Conservation (phyloP, 2,888 invertebrate species). For the Xanthia icteritia region DNA sequence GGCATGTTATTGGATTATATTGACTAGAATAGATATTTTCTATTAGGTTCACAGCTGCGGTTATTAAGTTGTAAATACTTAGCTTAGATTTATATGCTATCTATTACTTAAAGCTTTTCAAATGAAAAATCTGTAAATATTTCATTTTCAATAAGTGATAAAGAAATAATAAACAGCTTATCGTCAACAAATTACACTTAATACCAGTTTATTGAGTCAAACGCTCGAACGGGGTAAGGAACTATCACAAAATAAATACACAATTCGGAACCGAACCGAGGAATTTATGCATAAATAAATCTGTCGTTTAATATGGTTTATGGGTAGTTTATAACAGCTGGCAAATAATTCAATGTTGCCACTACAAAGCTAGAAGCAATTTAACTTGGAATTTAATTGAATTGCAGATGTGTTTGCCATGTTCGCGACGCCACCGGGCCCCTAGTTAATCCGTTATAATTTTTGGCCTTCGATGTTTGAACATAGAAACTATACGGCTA, state of each 20-base stretch:
- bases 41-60: background rate
- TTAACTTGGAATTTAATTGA: constrained; percentile 81
- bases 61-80: background rate
- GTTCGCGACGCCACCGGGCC: constrained; percentile 63
- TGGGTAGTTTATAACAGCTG: constrained; percentile 82
- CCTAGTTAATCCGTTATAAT: constrained; percentile 63
- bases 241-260: constrained; percentile 64
- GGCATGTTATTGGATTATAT: constrained; percentile 4
- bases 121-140: background rate
- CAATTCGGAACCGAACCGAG: constrained; percentile 56
- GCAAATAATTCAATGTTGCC: constrained; percentile 80
- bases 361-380: constrained; percentile 77
- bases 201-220: constrained; percentile 36
- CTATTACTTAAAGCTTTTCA: background rate
- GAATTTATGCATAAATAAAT: constrained; percentile 79
- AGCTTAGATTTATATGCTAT: background rate
- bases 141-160: background rate
- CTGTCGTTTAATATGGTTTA: constrained; percentile 79
- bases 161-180: constrained; percentile 8
- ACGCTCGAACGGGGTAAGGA: constrained; percentile 32
- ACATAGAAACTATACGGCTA: constrained; percentile 47
- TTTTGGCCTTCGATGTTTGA: constrained; percentile 59
- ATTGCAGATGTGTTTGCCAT: constrained; percentile 79
- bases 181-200: constrained; percentile 21
- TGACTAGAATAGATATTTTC: background rate